Evolutionary conservation across 2,888 invertebrate species (phyloP), one percentile per base, ranked within the genome.

Genomic region (Lucinisca nassula): DNA sequence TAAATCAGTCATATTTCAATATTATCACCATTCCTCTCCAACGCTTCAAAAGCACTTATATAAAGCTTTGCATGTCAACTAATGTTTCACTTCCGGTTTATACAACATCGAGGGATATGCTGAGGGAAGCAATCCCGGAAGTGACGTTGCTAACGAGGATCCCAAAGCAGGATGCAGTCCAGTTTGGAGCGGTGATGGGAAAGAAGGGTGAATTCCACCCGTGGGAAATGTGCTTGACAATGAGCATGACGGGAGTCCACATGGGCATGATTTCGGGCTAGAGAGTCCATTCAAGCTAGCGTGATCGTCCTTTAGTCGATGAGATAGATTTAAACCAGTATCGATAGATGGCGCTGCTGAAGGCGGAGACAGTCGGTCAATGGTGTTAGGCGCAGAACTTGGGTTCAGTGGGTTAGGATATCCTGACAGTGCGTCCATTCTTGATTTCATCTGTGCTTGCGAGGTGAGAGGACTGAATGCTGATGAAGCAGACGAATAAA

Each of bases 391-490:
- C n/a, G 88, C 67, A 2, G 87, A 67, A 37, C 77, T 61, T 24
- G 49, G 75, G 37, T 86, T 85, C 24, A 87, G 67, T 21, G 14
- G 10, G 14, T 24, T 40, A 0, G 21, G 74, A 27, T 83, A 80
- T 72, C 83, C 87, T 35, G 83, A 79, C 45, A 92, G 61, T 37
- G 87, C 79, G 58, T 92, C 92, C 38, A 91, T 87, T 32, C 90
- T 61, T 27, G 91, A 87, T 30, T 88, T 91, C 17, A 92, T 37
- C n/a, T 88, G 88, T 67, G 84, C 87, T n/a, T 84, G 85, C 45
- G 90, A 72, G 2, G 84, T 85, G 8, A 92, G 77, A n/a, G 91
- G 92, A 45, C 90, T 87, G 79, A 92, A 92, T 0, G 92, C 92
- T 0, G 92, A 92, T 17, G 87, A 84, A 21, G 85, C 49, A 10